A percentile compares a stretch with the other conserved stretches of the same genome.
These are phyloP conservation scores for Fundulus diaphanus DNA, from an alignment of 2,797 vertebrate species.

Conservation along the genomic window DNA sequence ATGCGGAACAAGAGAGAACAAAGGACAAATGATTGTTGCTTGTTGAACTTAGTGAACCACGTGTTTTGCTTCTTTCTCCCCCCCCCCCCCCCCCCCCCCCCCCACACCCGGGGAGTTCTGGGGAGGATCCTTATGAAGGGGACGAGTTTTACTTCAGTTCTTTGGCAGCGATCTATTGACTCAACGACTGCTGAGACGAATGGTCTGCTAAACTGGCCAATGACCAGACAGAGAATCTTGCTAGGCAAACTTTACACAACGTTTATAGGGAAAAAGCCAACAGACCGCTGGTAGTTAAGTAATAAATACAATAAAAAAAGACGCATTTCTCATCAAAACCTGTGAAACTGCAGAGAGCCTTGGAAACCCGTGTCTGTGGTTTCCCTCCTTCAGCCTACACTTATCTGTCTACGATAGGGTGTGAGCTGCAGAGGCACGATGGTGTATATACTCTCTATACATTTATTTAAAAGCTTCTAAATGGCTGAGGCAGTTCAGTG, in stretches of 20 bases:
- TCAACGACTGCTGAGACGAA: conserved; percentile 16
- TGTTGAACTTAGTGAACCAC: conserved; percentile 21
- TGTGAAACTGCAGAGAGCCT: conserved; percentile 31
- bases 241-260: conserved; percentile 3
- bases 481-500: conserved; percentile 52
- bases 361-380: conserved; percentile 14
- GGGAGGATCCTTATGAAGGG: conserved; percentile 13
- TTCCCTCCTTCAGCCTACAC: conserved; percentile 36
- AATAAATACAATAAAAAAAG: conserved; percentile 38
- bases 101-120: neutral
- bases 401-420: conserved; percentile 34
- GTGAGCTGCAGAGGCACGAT: conserved; percentile 56
- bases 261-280: conserved; percentile 37
- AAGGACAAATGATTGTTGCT: conserved; percentile 29
- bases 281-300: conserved; percentile 12
- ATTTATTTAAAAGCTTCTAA: conserved; percentile 79
- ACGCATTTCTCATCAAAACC: conserved; percentile 35
- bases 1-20: conserved; percentile 3
- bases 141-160: conserved; percentile 7
- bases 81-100: neutral
- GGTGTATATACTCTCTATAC: conserved; percentile 80
- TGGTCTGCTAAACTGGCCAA: conserved; percentile 24
- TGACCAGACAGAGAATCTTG: neutral
- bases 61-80: neutral
- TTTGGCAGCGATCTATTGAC: neutral